These are phyloP conservation scores for Caenorhabditis brenneri DNA, from an alignment of 1,140 invertebrate genomes.

Conservation along the genomic window DNA sequence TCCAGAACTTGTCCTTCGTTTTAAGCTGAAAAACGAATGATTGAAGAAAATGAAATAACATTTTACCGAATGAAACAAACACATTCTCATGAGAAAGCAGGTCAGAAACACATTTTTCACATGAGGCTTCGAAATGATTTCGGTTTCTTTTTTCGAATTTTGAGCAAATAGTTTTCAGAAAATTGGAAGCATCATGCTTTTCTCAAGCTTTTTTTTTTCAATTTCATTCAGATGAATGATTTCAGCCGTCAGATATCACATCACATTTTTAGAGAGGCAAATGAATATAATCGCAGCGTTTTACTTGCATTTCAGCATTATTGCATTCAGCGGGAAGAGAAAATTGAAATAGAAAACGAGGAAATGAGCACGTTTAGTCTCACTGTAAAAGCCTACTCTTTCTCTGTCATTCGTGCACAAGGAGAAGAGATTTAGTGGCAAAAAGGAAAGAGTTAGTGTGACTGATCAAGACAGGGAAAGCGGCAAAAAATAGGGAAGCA, in stretches of 20 bases:
- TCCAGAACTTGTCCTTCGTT: constrained; percentile 68
- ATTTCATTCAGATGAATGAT: background rate
- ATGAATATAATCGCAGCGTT: background rate
- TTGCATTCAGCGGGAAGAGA: background rate
- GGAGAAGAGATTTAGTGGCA: background rate
- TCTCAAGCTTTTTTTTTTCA: background rate
- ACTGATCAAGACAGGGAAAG: constrained; percentile 9
- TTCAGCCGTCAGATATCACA: background rate
- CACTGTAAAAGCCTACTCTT: background rate
- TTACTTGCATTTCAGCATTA: background rate
- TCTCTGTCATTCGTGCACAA: background rate
- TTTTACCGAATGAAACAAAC: background rate
- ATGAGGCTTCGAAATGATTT: background rate
- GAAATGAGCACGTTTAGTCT: background rate
- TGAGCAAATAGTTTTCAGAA: background rate
- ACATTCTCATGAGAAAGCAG: constrained; percentile 7
- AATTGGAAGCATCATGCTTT: background rate
- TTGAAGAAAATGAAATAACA: background rate
- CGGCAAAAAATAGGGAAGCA: background rate
- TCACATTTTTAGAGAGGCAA: background rate
- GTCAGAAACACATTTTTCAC: background rate
- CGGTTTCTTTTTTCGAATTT: background rate
- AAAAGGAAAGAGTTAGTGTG: constrained; percentile 10
- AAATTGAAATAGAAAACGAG: background rate
- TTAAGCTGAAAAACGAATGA: constrained; percentile 62